Base-by-base conservation (phyloP, 2,113 vertebrate genomes). In the Crotalus tigris region DNA sequence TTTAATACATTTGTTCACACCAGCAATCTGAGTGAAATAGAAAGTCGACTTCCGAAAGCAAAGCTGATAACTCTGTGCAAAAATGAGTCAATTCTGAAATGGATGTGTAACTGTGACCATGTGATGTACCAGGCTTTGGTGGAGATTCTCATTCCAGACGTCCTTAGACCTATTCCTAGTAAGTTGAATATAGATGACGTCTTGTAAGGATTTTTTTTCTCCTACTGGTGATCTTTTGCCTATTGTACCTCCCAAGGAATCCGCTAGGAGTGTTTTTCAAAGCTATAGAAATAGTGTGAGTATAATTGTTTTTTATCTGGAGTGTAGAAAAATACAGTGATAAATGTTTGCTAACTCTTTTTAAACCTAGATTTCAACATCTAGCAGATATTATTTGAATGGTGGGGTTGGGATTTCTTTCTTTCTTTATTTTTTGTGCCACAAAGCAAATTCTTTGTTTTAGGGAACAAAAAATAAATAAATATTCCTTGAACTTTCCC, bases 161-260 rank as follows among this genome's bases (percentile, higher is more conserved):
- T 98, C 97, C 98, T 98, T 98, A 98, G 98, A 98, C 98, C 98
- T 97, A 98, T 98, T 98, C 98, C 98, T 98, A 98, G 98, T 98
- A 98, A 98, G 98, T 97, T 97, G 81, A 95, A 96, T 91, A 95
- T 92, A 94, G 96, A 95, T 93, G 94, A 95, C 1, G 13, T 90
- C 93, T 94, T 92, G 44, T 96, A 96, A 93, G 92, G 85, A 93
- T 94, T 96, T 96, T 88, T 91, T 94, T 94, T 87, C 59, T 91
- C 54, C 88, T 87, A 96, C 92, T 96, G 94, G 9, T 93, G 21
- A 46, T 86, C 39, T 95, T 93, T 0, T 61, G 19, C 49, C 69
- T 93, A 85, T 94, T 96, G 94, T 91, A 95, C 94, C 90, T 91
- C 94, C 93, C 93, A 33, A 94, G 53, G 89, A 91, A 95, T 93